A percentile compares a stretch with the other conserved stretches of the same genome.
Evolutionary conservation across 2,113 vertebrate species (phyloP).

Genomic region (Synodontis membranacea): DNA sequence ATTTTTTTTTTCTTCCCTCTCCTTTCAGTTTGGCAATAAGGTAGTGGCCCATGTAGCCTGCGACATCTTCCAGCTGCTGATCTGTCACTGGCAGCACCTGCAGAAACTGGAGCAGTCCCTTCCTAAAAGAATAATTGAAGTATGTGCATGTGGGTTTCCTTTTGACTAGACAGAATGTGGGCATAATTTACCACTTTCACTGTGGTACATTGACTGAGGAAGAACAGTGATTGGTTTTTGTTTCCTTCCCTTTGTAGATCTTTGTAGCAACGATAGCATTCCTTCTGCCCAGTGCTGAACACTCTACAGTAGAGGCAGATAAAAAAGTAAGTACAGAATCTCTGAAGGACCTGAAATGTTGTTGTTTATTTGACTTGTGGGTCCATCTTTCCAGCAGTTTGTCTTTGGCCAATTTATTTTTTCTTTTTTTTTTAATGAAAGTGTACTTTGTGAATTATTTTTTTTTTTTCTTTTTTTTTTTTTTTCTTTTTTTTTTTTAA

Average conservation of each 20-base stretch:
- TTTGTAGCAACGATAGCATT: slow-evolving; percentile 96
- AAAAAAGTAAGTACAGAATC: slow-evolving; percentile 84
- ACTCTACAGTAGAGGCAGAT: slow-evolving; percentile 89
- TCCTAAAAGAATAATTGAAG: slow-evolving; percentile 92
- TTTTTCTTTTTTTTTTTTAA: neutral
- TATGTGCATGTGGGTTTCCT: slow-evolving; percentile 60
- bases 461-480: neutral
- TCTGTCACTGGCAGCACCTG: slow-evolving; percentile 91
- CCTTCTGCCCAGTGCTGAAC: slow-evolving; percentile 92
- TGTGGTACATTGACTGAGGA: slow-evolving; percentile 40
- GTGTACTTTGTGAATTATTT: neutral
- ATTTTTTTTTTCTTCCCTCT: neutral
- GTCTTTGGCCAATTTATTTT: neutral
- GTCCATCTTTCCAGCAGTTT: neutral
- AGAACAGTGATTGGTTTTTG: slow-evolving; percentile 51
- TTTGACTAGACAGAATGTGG: slow-evolving; percentile 13
- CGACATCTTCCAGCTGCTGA: slow-evolving; percentile 90
- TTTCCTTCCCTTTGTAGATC: slow-evolving; percentile 75
- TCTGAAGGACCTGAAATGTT: neutral
- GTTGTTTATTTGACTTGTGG: neutral
- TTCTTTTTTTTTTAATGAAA: neutral
- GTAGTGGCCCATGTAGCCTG: slow-evolving; percentile 89
- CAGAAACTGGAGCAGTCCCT: slow-evolving; percentile 81
- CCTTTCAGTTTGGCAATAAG: slow-evolving; percentile 89
- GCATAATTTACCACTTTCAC: neutral